Conservation (phyloP, 1,140 invertebrate genomes). For the Lasioglossum baleicum region DNA sequence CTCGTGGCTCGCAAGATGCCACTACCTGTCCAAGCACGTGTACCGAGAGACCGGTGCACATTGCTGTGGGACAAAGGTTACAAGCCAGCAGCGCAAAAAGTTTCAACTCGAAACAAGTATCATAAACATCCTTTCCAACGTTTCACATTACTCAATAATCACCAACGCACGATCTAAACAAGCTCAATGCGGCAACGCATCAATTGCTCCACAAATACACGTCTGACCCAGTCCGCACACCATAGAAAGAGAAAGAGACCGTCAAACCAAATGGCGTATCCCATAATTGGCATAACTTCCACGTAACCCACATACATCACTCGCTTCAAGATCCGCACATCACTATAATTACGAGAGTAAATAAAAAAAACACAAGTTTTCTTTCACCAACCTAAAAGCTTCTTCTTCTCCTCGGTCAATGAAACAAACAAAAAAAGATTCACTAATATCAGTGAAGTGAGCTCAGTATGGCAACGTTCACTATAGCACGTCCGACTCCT, state of each 20-base stretch:
- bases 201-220: not conserved
- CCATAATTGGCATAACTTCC: not conserved
- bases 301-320: not conserved
- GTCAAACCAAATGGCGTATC: not conserved
- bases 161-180: too few species aligned
- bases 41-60: not conserved
- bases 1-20: constrained; percentile 39
- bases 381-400: constrained; percentile 25
- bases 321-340: too few species aligned
- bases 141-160: not conserved
- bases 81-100: not conserved
- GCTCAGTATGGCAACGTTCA: constrained; percentile 1
- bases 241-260: not conserved
- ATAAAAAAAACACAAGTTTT: not conserved
- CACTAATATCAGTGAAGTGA: too few species aligned
- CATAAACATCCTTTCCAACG: too few species aligned
- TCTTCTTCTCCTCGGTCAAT: not conserved
- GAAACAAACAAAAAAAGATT: not conserved
- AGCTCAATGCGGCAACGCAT: not conserved
- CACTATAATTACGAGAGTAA: not conserved
- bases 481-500: constrained; percentile 28
- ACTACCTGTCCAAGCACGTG: constrained; percentile 46
- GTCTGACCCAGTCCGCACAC: not conserved
- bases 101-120: not conserved
- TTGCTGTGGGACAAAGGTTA: not conserved